These are phyloP conservation scores for Pseudorectes ferrugineus DNA, from an alignment of 2,113 vertebrate species.

Conservation along the genomic window DNA sequence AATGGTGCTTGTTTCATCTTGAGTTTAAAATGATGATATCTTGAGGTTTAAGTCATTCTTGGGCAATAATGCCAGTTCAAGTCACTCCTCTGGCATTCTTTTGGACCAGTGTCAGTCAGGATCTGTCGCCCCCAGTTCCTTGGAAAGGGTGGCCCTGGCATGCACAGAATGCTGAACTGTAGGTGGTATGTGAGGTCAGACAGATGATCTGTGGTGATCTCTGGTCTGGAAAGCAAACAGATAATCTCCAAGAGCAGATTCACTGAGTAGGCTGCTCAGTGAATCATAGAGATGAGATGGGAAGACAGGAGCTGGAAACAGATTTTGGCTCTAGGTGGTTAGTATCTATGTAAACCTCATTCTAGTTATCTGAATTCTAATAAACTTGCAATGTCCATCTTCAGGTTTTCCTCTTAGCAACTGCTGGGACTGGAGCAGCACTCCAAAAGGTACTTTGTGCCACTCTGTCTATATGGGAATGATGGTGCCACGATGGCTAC, in stretches of 20 bases:
- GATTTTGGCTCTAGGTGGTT: background rate
- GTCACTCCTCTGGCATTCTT: rapidly evolving
- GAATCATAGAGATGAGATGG: background rate
- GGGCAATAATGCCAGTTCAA: background rate
- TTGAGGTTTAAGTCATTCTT: background rate
- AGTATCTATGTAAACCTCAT: background rate
- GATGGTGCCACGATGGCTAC: rapidly evolving
- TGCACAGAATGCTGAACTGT: background rate
- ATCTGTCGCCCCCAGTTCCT: background rate
- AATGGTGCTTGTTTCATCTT: background rate
- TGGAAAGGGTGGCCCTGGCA: background rate
- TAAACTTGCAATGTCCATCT: background rate
- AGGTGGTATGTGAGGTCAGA: background rate
- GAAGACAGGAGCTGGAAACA: background rate
- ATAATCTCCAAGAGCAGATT: background rate
- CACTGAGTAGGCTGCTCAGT: background rate
- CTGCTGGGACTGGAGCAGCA: background rate
- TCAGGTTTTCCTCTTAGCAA: background rate
- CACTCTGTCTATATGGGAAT: background rate
- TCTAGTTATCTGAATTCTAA: background rate
- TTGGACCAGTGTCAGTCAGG: background rate
- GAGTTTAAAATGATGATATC: background rate
- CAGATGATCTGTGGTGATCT: background rate
- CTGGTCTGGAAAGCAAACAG: background rate
- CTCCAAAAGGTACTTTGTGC: background rate